Evolutionary conservation across 2,113 vertebrate species (phyloP), one percentile per base, ranked within the genome.

Genomic region (Chinchilla lanigera): DNA sequence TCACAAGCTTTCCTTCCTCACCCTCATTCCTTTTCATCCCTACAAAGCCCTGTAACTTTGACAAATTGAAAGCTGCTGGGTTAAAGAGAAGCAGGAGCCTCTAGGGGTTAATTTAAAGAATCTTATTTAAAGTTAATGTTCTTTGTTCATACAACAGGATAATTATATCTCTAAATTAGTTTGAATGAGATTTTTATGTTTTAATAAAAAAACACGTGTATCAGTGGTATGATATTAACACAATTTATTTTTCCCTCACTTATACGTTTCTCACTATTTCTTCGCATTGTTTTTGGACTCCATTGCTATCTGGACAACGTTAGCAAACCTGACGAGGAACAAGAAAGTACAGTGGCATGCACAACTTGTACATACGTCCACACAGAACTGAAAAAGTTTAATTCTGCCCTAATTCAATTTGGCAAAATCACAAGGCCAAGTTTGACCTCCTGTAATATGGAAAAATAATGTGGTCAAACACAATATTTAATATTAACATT

Each of bases 311-410:
- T 89, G 38, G 26, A 83, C 2, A 47, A 9, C 22, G 0, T 14
- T 58, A 28, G 30, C 73, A 95, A 92, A 16, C 19, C 35, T 30
- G 7, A 86, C 50, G 17, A n/a, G 10, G 19, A 65, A 80, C 12
- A 26, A 30, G 4, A 78, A 6, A 1, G 84, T 5, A 20, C 9
- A 5, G 4, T 26, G 20, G 13, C 5, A 35, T 1, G 1, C 5
- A 1, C 13, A 69, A 13, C 5, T 14, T 90, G 13, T 41, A 52
- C 47, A 44, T 20, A 52, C 8, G 4, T 20, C 44, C 22, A 86
- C 35, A 0, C 38, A 92, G 16, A 86, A n/a, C n/a, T n/a, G 12
- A 54, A 0, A 30, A 12, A 60, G 19, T 4, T 80, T 83, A 73
- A 35, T 56, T 65, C 58, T 73, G 28, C 38, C 90, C 12, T 41